Percentiles rank a stretch among this genome's conserved stretches.
Evolutionary conservation across 2,113 vertebrate species (phyloP).

Genomic region (Erythrolamprus reginae): DNA sequence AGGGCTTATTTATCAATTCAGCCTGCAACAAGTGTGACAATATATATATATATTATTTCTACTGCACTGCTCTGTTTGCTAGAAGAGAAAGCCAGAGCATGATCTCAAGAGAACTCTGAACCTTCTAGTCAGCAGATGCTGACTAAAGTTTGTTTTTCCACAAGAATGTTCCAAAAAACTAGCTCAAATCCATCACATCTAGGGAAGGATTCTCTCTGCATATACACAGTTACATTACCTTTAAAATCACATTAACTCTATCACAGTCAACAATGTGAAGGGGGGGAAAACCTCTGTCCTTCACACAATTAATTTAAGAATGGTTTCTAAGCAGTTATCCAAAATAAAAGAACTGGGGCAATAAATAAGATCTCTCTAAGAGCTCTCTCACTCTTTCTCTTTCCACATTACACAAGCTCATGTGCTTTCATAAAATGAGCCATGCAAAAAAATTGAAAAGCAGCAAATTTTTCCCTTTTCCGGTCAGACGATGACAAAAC

Average conservation of each 20-base stretch:
- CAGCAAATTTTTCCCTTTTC: neutral
- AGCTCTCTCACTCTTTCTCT: constrained; percentile 10
- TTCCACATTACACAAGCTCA: constrained; percentile 12
- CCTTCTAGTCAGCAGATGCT: constrained; percentile 12
- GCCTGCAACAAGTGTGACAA: neutral
- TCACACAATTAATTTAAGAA: neutral
- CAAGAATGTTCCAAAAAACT: constrained; percentile 11
- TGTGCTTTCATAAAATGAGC: constrained; percentile 6
- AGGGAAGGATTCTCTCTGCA: constrained; percentile 15
- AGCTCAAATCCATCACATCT: constrained; percentile 34
- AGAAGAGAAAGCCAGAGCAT: constrained; percentile 13
- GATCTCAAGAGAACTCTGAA: constrained; percentile 30
- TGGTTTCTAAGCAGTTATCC: neutral
- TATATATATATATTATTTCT: neutral
- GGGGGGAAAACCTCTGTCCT: neutral
- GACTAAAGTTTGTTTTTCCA: neutral
- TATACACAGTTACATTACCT: neutral
- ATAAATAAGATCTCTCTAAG: neutral
- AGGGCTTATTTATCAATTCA: neutral
- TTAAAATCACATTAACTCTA: neutral
- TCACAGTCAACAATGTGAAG: neutral
- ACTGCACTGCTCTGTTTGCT: neutral
- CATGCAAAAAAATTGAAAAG: constrained; percentile 9
- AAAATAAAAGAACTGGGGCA: neutral
- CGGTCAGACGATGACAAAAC: neutral